Evolutionary conservation across 2,113 vertebrate species (phyloP).

Genomic region (Caloenas nicobarica): DNA sequence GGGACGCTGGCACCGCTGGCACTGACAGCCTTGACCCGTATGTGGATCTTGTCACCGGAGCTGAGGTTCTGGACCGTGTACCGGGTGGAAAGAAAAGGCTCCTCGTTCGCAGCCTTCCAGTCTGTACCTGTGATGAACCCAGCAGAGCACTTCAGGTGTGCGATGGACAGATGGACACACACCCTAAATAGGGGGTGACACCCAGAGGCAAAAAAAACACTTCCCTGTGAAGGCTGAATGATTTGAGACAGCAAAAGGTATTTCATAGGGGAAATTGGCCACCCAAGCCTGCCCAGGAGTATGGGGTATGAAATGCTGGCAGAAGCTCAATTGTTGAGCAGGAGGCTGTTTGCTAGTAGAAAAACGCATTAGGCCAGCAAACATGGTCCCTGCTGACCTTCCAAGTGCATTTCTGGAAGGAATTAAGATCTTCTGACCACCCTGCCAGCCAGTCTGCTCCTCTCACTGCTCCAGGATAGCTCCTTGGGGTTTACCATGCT

Average conservation of each 20-base stretch:
- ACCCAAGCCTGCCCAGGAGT: neutral
- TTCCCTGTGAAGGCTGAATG: neutral
- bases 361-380: neutral
- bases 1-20: constrained; percentile 75
- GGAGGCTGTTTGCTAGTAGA: neutral
- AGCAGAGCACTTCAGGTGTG: neutral
- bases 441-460: neutral
- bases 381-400: neutral
- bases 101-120: constrained; percentile 82
- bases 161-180: neutral
- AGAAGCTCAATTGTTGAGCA: neutral
- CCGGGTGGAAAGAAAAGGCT: constrained; percentile 77
- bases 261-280: neutral
- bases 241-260: neutral
- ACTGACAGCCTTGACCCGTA: constrained; percentile 83
- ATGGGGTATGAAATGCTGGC: neutral
- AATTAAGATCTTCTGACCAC: neutral
- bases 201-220: neutral
- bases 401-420: neutral
- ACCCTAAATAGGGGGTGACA: neutral
- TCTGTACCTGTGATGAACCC: constrained; percentile 74
- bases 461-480: neutral
- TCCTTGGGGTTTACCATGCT: neutral
- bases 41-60: constrained; percentile 79
- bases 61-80: constrained; percentile 78